These are phyloP conservation scores for Notodonta ziczac DNA, from an alignment of 2,888 invertebrate genomes.

Conservation along the genomic window DNA sequence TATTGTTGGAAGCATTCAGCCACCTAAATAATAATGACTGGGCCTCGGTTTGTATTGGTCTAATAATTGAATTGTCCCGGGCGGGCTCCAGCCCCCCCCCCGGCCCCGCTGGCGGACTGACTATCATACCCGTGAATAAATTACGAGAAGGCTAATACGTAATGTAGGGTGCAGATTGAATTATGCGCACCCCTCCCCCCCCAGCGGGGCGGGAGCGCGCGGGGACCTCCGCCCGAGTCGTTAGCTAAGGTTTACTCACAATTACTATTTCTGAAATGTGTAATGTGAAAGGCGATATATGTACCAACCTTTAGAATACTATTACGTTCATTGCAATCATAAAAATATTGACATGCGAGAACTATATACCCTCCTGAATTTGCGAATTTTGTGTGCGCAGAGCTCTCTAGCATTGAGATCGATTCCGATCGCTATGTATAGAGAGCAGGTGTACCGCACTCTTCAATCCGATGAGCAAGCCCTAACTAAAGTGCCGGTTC, in stretches of 20 bases:
- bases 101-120: conserved; percentile 9
- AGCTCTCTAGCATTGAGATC: neutral
- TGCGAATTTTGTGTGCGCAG: too few species aligned
- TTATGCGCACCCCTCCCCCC: conserved; percentile 8
- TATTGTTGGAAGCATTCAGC: neutral
- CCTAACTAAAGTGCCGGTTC: neutral
- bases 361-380: too few species aligned
- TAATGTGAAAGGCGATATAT: too few species aligned
- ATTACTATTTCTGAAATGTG: neutral
- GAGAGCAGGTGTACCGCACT: neutral
- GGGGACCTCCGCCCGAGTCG: neutral
- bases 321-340: too few species aligned
- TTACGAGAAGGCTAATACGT: conserved; percentile 13
- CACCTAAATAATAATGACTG: conserved; percentile 8
- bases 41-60: conserved; percentile 5
- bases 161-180: conserved; percentile 19
- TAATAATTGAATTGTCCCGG: conserved; percentile 18
- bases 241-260: neutral
- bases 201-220: neutral
- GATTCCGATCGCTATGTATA: neutral
- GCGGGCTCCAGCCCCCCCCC: neutral
- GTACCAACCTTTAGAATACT: too few species aligned
- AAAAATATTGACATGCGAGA: too few species aligned
- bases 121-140: conserved; percentile 19
- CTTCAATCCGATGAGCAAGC: neutral